A percentile compares a stretch with the other conserved stretches of the same genome.
Evolutionary conservation across 1,140 invertebrate genomes (phyloP).

Genomic region (Solenopsis invicta): DNA sequence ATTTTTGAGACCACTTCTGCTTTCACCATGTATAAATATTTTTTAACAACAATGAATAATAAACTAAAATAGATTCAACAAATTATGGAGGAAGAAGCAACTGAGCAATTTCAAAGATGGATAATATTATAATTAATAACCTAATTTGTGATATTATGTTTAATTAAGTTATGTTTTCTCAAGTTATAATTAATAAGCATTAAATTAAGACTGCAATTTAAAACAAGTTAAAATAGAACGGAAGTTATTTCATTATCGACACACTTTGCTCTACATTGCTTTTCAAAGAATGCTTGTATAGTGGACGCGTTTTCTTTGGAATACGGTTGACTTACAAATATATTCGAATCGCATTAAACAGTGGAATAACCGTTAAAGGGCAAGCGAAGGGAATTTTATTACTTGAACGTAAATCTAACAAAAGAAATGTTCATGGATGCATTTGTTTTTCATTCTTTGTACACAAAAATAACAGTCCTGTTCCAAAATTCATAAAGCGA

Average conservation of each 20-base stretch:
- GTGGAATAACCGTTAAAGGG: neutral
- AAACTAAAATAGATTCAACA: neutral
- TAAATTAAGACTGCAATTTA: constrained; percentile 1
- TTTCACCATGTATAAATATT: neutral
- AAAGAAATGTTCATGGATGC: neutral
- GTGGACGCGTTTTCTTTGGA: neutral
- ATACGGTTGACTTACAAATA: neutral
- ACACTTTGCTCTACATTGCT: neutral
- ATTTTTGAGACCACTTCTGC: neutral
- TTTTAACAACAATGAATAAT: neutral
- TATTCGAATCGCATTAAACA: constrained; percentile 9
- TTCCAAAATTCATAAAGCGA: neutral
- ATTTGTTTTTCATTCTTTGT: neutral
- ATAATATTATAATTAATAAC: neutral
- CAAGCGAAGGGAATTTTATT: neutral
- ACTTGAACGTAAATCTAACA: neutral
- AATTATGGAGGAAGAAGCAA: neutral
- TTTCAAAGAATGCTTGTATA: neutral
- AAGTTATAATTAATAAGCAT: neutral
- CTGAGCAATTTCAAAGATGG: neutral
- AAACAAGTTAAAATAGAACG: neutral
- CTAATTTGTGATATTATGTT: neutral
- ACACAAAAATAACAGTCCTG: neutral
- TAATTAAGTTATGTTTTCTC: neutral
- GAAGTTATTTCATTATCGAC: neutral